Evolutionary conservation across 2,113 vertebrate genomes (phyloP), one percentile per base, ranked within the genome.

Genomic region (Periophthalmus modestus): DNA sequence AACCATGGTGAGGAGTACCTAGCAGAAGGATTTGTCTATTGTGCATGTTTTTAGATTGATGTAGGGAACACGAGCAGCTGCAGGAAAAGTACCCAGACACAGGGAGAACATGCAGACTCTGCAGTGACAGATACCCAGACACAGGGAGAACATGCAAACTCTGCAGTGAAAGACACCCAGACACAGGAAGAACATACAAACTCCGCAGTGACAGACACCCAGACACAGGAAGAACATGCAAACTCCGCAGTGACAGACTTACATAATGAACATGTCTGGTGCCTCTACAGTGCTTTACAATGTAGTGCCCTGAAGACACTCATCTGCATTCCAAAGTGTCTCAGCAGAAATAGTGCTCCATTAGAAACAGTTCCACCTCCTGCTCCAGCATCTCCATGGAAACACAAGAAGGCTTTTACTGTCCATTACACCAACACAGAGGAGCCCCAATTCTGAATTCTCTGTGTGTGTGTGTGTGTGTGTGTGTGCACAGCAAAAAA

Each of bases 261-360:
- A 55, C 19, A 7, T 19, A n/a, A 13, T n/a, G 19, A 55, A 9
- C 52, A 16, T 2, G 47, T 48, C 15, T 43, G 39, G 39, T 43
- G 39, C 39, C 39, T 43, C 39, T 43, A 10, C 10, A 43, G 39
- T 43, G 39, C 13, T 48, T 48, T 48, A 48, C 47, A 48, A 16
- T 48, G 88, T 89, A 92, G 87, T 87, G 77, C 88, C 82, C 86
- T 83, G 84, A 89, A 92, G 89, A 89, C 84, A 85, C 91, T 91
- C 86, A 90, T 93, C 91, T 87, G 85, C 88, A 94, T 94, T 93
- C 92, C 90, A 84, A 86, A 89, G 85, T 88, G 90, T 87, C 89
- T 75, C 62, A 66, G 78, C 84, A 88, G 87, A 82, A 87, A 87
- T 78, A 43, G 82, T 66, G 74, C 85, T 90, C 89, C 87, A 87